Conservation (phyloP, 2,888 invertebrate species). For the Pemphredon lugubris region DNA sequence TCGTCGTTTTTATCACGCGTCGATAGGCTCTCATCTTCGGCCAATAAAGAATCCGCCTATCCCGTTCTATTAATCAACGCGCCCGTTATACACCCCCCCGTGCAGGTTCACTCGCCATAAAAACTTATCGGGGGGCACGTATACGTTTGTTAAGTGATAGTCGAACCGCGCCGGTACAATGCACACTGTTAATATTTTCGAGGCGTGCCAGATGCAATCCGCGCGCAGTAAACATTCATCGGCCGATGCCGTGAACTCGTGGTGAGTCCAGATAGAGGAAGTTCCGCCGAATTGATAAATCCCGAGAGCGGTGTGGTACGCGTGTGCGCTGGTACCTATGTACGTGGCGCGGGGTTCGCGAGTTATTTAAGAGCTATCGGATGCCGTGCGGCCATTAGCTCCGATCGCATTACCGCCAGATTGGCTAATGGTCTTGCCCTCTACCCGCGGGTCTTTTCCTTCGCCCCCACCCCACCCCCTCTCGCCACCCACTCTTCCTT, state of each 20-base stretch:
- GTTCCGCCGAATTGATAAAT: slow-evolving; percentile 71
- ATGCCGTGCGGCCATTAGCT: slow-evolving; percentile 71
- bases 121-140: slow-evolving; percentile 50
- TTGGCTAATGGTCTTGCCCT: slow-evolving; percentile 66
- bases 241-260: slow-evolving; percentile 40
- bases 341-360: slow-evolving; percentile 65
- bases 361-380: slow-evolving; percentile 72
- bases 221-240: slow-evolving; percentile 66
- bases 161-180: slow-evolving; percentile 48
- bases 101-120: slow-evolving; percentile 44
- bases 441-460: slow-evolving; percentile 40
- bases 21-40: slow-evolving; percentile 51
- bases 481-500: no score
- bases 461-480: no score
- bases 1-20: slow-evolving; percentile 48
- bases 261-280: slow-evolving; percentile 58
- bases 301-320: slow-evolving; percentile 40
- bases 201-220: slow-evolving; percentile 58
- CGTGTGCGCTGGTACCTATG: slow-evolving; percentile 45
- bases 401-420: slow-evolving; percentile 72
- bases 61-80: slow-evolving; percentile 53
- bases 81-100: slow-evolving; percentile 37
- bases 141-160: slow-evolving; percentile 61
- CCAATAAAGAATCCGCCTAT: slow-evolving; percentile 46
- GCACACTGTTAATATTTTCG: slow-evolving; percentile 58